Evolutionary conservation across 1,140 invertebrate species (phyloP), one percentile per base, ranked within the genome.

Genomic region (Nautilus pompilius): DNA sequence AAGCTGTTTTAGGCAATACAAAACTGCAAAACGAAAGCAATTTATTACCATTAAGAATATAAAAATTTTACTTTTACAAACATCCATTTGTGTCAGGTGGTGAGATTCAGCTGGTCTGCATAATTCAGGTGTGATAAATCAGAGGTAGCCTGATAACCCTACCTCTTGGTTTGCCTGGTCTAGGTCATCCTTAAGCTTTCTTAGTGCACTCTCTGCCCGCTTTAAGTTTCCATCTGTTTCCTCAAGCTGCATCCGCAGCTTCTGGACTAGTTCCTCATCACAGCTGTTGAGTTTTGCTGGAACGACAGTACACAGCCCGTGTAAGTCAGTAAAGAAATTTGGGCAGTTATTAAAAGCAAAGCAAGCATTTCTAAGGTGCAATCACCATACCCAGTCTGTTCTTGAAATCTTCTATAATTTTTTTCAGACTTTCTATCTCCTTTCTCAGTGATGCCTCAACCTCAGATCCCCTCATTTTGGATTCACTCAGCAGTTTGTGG

Each of bases 371-470:
- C n/a, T 24, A 10, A 6, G 56, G n/a, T 58, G n/a, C n/a, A 17
- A n/a, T n/a, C n/a, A n/a, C n/a, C 68, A 41, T 63, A 79, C 78
- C 76, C 45, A 78, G 58, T 53, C 75, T 65, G 26, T 73, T 60
- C 46, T 80, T 75, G 17, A 80, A 56, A 32, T 79, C 72, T 5
- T 53, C 34, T 15, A 80, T 80, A 28, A 80, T 78, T 22, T 64
- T 65, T 36, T 80, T 80, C 10, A 80, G 56, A 64, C 69, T 79
- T 28, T 66, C 63, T 26, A 78, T 67, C 56, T 80, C 78, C 30
- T 67, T 63, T 46, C 66, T 67, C 29, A 79, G 63, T 26, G 68
- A 65, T 22, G 68, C 64, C 58, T 79, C 77, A 17, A 54, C 72
- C 10, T 72, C 71, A 41, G 63, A 36, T 5, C 58, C 68, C 20